A percentile compares a stretch with the other conserved stretches of the same genome.
Evolutionary conservation across 2,888 invertebrate species (phyloP).

Genomic region (Sympetrum striolatum): DNA sequence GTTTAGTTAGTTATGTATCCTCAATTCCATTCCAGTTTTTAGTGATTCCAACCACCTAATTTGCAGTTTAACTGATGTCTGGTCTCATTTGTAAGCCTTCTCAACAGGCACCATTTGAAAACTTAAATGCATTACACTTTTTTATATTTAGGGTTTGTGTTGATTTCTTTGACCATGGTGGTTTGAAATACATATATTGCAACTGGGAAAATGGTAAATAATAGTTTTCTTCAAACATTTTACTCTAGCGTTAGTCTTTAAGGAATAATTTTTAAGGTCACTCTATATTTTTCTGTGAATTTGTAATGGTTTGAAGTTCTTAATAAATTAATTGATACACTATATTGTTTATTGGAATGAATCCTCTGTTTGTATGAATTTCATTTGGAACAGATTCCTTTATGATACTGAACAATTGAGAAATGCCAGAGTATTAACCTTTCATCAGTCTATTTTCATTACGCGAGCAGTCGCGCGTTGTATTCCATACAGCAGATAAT

Average conservation of each 20-base stretch:
- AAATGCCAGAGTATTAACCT: too few species aligned
- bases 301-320: constrained; percentile 44
- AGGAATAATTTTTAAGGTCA: constrained; percentile 42
- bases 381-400: too few species aligned
- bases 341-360: neutral
- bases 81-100: constrained; percentile 25
- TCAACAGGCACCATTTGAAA: neutral
- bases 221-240: constrained; percentile 33
- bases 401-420: too few species aligned
- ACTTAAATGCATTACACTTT: neutral
- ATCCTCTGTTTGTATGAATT: too few species aligned
- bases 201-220: constrained; percentile 38
- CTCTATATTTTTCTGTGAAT: constrained; percentile 44
- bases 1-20: constrained; percentile 40
- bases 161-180: constrained; percentile 16
- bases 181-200: constrained; percentile 39
- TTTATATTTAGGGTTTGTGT: constrained; percentile 28
- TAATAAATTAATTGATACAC: constrained; percentile 44
- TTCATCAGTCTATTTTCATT: too few species aligned
- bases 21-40: constrained; percentile 41
- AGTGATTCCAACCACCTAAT: constrained; percentile 41
- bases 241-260: constrained; percentile 29
- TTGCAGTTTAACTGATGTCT: constrained; percentile 24
- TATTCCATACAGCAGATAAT: too few species aligned
- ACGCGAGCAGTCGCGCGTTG: too few species aligned